Evolutionary conservation across 1,140 invertebrate genomes (phyloP).

Genomic region (Nixonia krombeini): DNA sequence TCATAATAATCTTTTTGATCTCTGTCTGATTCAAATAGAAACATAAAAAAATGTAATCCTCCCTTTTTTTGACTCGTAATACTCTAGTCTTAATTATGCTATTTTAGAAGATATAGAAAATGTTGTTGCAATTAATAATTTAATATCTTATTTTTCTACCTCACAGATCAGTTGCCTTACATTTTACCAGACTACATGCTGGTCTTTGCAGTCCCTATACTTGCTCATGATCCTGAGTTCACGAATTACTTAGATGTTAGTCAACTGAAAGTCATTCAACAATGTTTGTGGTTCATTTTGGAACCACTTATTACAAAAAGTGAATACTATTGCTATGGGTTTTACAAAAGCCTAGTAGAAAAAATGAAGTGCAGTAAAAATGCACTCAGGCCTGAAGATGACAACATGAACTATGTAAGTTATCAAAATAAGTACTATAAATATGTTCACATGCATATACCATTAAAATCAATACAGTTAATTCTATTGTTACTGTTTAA

Average conservation of each 20-base stretch:
- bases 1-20: too few species aligned
- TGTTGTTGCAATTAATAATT: background rate
- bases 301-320: slow-evolving; percentile 94
- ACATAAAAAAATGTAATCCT: slow-evolving; percentile 1
- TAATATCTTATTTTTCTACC: slow-evolving; percentile 21
- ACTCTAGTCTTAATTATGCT: background rate
- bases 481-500: too few species aligned
- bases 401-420: slow-evolving; percentile 84
- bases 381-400: slow-evolving; percentile 85
- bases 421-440: slow-evolving; percentile 1
- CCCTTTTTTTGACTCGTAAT: too few species aligned
- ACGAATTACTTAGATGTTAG: slow-evolving; percentile 81
- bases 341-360: slow-evolving; percentile 94
- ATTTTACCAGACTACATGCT: slow-evolving; percentile 97
- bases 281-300: slow-evolving; percentile 93
- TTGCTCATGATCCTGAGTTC: slow-evolving; percentile 92
- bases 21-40: slow-evolving; percentile 4
- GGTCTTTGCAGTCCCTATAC: slow-evolving; percentile 92
- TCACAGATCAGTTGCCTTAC: slow-evolving; percentile 80
- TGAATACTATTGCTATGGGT: slow-evolving; percentile 95
- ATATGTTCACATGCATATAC: too few species aligned
- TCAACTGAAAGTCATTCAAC: slow-evolving; percentile 83
- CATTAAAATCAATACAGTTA: too few species aligned
- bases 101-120: slow-evolving; percentile 5
- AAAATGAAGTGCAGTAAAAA: slow-evolving; percentile 94